A percentile compares a stretch with the other conserved stretches of the same genome.
Evolutionary conservation across 2,888 invertebrate genomes (phyloP).

Genomic region (Xanthia icteritia): DNA sequence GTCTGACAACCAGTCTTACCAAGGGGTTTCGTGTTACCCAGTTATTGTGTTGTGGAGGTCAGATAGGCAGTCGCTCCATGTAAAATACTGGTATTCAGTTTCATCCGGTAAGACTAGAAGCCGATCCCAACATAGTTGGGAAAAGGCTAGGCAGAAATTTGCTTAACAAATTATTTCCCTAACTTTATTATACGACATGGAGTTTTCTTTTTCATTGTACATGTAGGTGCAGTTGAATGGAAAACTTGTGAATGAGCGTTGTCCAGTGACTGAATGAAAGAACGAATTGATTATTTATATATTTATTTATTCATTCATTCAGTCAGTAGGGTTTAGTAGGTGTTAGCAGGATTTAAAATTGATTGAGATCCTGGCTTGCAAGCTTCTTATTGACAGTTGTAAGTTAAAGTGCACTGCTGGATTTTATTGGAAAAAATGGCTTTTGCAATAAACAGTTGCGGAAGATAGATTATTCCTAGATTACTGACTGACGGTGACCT

Average conservation of each 20-base stretch:
- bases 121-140: too few relatives aligned
- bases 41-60: too few relatives aligned
- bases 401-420: not conserved
- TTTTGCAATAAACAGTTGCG: not conserved
- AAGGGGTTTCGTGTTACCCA: too few relatives aligned
- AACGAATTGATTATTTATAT: not conserved
- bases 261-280: constrained; percentile 11
- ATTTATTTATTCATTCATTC: constrained; percentile 8
- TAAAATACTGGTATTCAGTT: too few relatives aligned
- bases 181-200: not conserved
- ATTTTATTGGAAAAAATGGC: not conserved
- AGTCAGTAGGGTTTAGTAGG: not conserved
- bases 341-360: constrained; percentile 21
- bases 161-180: not conserved
- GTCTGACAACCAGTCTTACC: too few relatives aligned
- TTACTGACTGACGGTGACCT: not conserved
- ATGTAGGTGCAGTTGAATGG: constrained; percentile 5
- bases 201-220: constrained; percentile 25
- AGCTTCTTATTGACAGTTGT: not conserved
- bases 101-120: too few relatives aligned
- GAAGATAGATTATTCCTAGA: not conserved
- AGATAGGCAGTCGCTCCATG: too few relatives aligned
- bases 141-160: too few relatives aligned
- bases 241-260: constrained; percentile 25
- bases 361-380: not conserved